These are phyloP conservation scores for Rissa tridactyla DNA, from an alignment of 2,113 vertebrate genomes.

Conservation along the genomic window DNA sequence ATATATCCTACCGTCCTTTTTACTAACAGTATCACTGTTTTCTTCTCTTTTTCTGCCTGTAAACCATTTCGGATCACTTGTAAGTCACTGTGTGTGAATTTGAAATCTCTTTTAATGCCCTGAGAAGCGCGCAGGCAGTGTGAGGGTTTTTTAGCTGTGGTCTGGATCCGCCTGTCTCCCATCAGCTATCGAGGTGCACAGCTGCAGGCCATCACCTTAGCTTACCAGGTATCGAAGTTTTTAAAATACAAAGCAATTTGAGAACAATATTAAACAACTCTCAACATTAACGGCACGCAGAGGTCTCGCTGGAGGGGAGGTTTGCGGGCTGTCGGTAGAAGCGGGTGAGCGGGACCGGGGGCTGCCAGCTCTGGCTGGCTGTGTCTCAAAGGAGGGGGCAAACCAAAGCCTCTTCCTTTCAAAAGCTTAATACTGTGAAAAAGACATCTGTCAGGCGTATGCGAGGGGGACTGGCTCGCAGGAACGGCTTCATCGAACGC, in stretches of 20 bases:
- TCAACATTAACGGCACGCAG: fast-evolving
- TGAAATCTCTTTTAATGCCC: neutral
- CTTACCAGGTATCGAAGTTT: fast-evolving
- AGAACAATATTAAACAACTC: neutral
- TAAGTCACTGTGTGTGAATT: neutral
- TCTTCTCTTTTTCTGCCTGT: neutral
- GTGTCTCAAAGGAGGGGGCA: neutral
- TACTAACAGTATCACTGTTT: neutral
- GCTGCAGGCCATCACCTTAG: neutral
- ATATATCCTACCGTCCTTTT: neutral
- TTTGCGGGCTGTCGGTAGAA: neutral
- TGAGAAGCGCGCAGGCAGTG: fast-evolving
- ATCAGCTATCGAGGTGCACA: fast-evolving
- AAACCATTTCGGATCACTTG: neutral
- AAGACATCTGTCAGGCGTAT: neutral
- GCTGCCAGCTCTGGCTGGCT: neutral
- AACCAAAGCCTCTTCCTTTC: neutral
- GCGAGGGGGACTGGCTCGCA: neutral
- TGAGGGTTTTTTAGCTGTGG: too few relatives aligned
- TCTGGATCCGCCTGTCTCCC: neutral
- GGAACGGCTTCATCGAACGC: neutral
- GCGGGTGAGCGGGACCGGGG: neutral
- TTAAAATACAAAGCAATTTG: fast-evolving
- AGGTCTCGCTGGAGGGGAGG: neutral
- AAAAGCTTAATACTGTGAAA: neutral